phyloP scores from a whole-genome alignment of 2,797 vertebrate genomes.

The Tarsius wallacei region DNA sequence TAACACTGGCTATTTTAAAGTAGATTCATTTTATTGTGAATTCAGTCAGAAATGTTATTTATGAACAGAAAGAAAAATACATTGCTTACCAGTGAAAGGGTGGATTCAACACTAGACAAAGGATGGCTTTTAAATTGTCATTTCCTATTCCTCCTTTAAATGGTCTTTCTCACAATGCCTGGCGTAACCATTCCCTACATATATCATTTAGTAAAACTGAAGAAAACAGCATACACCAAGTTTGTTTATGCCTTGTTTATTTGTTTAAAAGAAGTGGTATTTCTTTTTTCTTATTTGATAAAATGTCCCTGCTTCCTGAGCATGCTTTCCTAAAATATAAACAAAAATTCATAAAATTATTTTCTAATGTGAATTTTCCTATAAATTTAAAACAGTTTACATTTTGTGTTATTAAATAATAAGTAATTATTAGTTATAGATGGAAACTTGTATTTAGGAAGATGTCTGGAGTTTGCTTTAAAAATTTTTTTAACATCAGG shows the following conservation, averaged over 20 bases:
- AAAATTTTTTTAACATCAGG: background rate
- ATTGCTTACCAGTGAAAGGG: background rate
- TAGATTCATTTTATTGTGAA: background rate
- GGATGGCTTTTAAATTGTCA: background rate
- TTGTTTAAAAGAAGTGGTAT: background rate
- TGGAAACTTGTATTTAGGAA: background rate
- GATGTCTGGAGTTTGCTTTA: background rate
- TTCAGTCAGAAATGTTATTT: background rate
- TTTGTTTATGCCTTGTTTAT: background rate
- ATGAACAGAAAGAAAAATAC: background rate
- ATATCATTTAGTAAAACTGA: background rate
- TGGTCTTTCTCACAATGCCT: background rate
- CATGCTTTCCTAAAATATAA: background rate
- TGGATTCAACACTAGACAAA: background rate
- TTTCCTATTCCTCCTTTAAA: background rate
- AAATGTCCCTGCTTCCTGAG: background rate
- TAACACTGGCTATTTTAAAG: background rate
- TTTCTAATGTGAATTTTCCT: background rate
- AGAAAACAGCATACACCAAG: background rate
- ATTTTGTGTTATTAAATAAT: background rate
- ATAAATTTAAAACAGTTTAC: background rate
- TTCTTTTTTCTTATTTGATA: background rate
- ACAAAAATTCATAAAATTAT: background rate
- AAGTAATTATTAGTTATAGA: background rate
- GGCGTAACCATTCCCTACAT: background rate